Percentiles rank a stretch among this genome's conserved stretches.
Evolutionary conservation across 2,888 invertebrate genomes (phyloP).

Genomic region (Arrhopalites spinosus): DNA sequence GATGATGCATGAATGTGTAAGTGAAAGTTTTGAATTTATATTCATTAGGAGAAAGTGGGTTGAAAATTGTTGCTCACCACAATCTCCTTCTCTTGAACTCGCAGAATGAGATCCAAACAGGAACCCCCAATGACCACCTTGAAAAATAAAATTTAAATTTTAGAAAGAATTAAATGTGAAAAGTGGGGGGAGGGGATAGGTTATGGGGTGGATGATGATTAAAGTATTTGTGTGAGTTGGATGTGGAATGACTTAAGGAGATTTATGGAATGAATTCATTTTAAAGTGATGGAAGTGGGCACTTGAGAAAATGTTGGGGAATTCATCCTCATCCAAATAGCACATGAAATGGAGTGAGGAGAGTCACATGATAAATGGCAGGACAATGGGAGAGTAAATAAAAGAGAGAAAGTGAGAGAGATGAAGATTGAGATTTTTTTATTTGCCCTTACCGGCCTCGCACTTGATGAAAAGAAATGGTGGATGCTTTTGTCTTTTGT

Average conservation of each 20-base stretch:
- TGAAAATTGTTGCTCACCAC: conserved; percentile 65
- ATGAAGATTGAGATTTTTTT: conserved; percentile 25
- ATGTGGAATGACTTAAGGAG: no score
- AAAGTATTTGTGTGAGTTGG: no score
- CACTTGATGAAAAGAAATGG: conserved; percentile 20
- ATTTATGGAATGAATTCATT: no score
- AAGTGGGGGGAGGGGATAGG: no score
- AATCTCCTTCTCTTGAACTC: conserved; percentile 67
- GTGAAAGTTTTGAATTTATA: no score
- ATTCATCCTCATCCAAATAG: no score
- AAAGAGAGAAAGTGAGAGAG: neutral
- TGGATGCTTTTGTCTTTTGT: neutral
- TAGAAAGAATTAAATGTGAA: no score
- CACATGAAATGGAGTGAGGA: neutral
- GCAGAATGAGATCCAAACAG: conserved; percentile 73
- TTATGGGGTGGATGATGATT: no score
- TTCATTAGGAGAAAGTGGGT: no score
- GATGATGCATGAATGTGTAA: no score
- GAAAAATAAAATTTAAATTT: neutral
- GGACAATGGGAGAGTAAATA: neutral
- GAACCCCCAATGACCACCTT: conserved; percentile 76
- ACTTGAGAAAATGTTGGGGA: no score
- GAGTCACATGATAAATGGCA: neutral
- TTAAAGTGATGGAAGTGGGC: no score
- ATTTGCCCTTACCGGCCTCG: conserved; percentile 11